Evolutionary conservation across 1,140 invertebrate species (phyloP).

Genomic region (Cydia strobilella): DNA sequence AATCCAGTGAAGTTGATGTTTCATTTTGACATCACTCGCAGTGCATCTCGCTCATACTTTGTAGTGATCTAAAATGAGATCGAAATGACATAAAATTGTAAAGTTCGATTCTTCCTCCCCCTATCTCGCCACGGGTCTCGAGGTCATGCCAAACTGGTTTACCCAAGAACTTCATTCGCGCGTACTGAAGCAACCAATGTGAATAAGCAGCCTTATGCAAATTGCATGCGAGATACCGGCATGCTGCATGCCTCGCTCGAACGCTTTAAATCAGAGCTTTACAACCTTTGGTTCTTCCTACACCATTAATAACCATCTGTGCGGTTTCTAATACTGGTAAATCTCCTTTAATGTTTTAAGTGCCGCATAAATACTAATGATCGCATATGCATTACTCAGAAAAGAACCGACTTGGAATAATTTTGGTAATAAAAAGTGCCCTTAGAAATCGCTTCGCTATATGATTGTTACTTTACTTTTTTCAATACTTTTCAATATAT

Average conservation of each 20-base stretch:
- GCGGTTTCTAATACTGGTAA: slow-evolving; percentile 9
- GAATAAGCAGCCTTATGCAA: not conserved
- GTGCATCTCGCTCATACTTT: no score
- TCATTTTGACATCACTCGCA: no score
- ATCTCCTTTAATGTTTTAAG: slow-evolving; percentile 15
- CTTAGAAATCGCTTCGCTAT: not conserved
- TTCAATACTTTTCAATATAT: no score
- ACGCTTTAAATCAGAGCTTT: slow-evolving; percentile 30
- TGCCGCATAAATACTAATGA: slow-evolving; percentile 7
- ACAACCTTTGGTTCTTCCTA: slow-evolving; percentile 30
- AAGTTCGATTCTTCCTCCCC: no score
- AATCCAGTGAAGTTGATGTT: no score
- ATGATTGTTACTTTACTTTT: no score
- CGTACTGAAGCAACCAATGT: not conserved
- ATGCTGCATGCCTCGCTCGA: not conserved
- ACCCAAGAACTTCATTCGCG: not conserved
- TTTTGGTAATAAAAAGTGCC: not conserved
- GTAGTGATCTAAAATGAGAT: no score
- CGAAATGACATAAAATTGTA: no score
- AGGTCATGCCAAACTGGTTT: not conserved
- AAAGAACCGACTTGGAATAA: not conserved
- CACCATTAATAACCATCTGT: slow-evolving; percentile 21
- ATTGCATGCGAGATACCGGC: slow-evolving; percentile 28
- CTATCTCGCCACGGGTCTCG: no score
- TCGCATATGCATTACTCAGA: not conserved